Conservation (phyloP, 2,113 vertebrate species). For the Urocitellus parryii region DNA sequence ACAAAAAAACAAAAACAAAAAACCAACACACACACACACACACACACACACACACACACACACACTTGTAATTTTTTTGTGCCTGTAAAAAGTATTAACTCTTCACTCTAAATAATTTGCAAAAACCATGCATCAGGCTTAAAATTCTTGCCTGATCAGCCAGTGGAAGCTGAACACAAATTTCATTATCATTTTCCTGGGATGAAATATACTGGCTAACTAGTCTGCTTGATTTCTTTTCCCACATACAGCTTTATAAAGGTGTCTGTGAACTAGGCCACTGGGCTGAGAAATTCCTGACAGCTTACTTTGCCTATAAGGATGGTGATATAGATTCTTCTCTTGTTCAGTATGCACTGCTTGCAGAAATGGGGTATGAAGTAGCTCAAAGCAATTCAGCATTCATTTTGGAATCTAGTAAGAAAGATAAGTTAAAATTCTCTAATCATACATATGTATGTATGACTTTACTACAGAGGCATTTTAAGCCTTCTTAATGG, state of each 20-base stretch:
- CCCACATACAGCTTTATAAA: slow-evolving; percentile 82
- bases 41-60: no score
- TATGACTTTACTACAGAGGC: slow-evolving; percentile 38
- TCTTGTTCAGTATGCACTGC: slow-evolving; percentile 84
- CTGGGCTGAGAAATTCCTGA: slow-evolving; percentile 85
- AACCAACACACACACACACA: no score
- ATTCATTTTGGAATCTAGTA: slow-evolving; percentile 87
- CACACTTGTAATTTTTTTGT: slow-evolving; percentile 10
- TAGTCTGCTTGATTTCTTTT: slow-evolving; percentile 57
- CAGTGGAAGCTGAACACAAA: neutral
- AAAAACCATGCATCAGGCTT: neutral
- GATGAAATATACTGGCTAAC: slow-evolving; percentile 47
- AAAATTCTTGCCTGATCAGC: neutral
- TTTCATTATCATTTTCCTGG: slow-evolving; percentile 25
- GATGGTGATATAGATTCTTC: slow-evolving; percentile 83
- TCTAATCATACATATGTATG: slow-evolving; percentile 45
- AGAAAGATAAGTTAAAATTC: slow-evolving; percentile 81
- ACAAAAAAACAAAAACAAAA: neutral
- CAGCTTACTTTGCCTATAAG: slow-evolving; percentile 85
- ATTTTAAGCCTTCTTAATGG: slow-evolving; percentile 67
- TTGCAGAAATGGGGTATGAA: slow-evolving; percentile 87
- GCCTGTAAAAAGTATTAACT: slow-evolving; percentile 48
- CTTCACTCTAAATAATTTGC: slow-evolving; percentile 29
- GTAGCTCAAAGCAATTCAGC: slow-evolving; percentile 86
- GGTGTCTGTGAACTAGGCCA: slow-evolving; percentile 84